Conservation (phyloP, 2,888 invertebrate species). For the Chrysina gloriosa region DNA sequence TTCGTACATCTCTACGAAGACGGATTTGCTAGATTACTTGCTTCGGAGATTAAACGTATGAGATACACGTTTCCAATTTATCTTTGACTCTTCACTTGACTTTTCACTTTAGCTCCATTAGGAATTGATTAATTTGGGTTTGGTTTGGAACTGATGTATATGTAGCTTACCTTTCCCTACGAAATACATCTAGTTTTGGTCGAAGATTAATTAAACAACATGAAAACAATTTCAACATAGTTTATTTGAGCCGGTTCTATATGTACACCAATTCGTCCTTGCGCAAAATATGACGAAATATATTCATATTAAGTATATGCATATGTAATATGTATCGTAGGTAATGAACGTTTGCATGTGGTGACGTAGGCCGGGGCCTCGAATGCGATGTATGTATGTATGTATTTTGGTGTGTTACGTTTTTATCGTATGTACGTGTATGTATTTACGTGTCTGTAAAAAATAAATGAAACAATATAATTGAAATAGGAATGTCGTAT, state of each 20-base stretch:
- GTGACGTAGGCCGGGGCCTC: not conserved
- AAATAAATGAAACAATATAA: constrained; percentile 40
- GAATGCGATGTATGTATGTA: not conserved
- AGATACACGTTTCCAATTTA: too few species aligned
- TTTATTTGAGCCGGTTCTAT: constrained; percentile 13
- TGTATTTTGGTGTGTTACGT: not conserved
- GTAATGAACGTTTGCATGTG: not conserved
- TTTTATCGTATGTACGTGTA: not conserved
- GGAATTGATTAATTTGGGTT: too few species aligned
- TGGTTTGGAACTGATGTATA: too few species aligned
- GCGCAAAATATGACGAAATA: constrained; percentile 1
- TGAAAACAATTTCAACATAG: constrained; percentile 16
- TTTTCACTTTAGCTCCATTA: too few species aligned
- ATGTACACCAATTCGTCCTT: constrained; percentile 4
- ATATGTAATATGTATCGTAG: not conserved
- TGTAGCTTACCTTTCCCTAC: too few species aligned
- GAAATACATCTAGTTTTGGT: too few species aligned
- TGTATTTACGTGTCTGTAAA: not conserved
- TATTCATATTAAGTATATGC: not conserved
- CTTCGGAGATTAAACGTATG: too few species aligned
- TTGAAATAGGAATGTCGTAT: constrained; percentile 69
- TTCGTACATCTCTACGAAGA: too few species aligned
- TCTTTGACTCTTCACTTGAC: too few species aligned
- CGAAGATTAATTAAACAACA: constrained; percentile 8
- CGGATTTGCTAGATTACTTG: too few species aligned